These are phyloP conservation scores for Acanthococcus lagerstroemiae DNA, from an alignment of 2,888 invertebrate genomes.

Conservation along the genomic window DNA sequence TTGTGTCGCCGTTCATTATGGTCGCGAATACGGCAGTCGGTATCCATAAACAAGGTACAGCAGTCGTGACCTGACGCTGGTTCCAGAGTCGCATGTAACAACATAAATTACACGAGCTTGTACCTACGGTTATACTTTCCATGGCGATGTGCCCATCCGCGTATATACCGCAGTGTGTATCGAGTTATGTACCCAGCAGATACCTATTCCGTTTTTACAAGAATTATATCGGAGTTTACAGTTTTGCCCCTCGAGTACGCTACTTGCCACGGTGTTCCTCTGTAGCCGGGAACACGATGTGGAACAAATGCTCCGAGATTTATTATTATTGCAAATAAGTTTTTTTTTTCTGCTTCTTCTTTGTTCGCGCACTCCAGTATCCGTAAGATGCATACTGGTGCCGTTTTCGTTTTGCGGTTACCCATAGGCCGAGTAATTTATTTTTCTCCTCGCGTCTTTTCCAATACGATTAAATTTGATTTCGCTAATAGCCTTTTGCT, in stretches of 20 bases:
- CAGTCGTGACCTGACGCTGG: constrained; percentile 26
- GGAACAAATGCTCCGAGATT: constrained; percentile 12
- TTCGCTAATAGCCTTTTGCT: neutral
- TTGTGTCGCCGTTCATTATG: constrained; percentile 23
- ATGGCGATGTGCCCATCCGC: constrained; percentile 22
- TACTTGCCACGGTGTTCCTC: neutral
- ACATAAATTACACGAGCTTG: constrained; percentile 30
- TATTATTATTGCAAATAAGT: constrained; percentile 15
- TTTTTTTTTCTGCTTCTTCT: constrained; percentile 1
- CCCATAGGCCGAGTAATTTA: neutral
- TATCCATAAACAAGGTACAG: constrained; percentile 16
- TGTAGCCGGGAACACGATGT: constrained; percentile 16
- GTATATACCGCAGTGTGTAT: neutral
- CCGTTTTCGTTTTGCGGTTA: neutral
- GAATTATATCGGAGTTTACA: constrained; percentile 23
- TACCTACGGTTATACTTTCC: constrained; percentile 11
- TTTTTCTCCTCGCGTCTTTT: neutral
- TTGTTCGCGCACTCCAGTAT: neutral
- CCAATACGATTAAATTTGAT: neutral
- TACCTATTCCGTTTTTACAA: constrained; percentile 4
- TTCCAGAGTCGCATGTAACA: constrained; percentile 24
- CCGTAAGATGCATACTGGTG: neutral
- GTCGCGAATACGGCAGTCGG: too few species aligned
- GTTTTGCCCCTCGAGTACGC: constrained; percentile 18
- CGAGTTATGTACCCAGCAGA: too few species aligned